Conservation (phyloP, 2,888 invertebrate species). For the Chloromyia formosa region DNA sequence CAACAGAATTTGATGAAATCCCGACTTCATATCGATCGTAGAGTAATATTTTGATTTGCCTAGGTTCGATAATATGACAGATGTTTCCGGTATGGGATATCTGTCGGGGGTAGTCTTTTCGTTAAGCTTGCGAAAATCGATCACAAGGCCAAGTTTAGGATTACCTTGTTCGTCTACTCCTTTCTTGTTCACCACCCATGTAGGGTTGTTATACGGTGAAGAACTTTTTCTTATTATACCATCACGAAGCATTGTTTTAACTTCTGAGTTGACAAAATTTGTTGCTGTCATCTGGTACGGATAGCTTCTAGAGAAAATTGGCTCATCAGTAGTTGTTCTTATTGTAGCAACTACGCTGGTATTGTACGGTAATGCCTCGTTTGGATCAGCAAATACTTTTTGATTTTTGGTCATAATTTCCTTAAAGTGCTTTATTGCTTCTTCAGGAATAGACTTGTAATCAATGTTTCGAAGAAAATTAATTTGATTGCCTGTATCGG, state of each 20-base stretch:
- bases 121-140: background rate
- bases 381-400: background rate
- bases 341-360: background rate
- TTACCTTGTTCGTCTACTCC: conserved; percentile 13
- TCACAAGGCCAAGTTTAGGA: conserved; percentile 2
- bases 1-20: conserved; percentile 7
- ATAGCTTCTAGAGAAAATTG: conserved; percentile 7
- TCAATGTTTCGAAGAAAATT: background rate
- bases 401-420: background rate
- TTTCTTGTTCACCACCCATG: conserved; percentile 1
- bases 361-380: conserved; percentile 7
- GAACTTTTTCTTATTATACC: conserved; percentile 14
- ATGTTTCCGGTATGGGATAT: conserved; percentile 9
- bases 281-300: conserved; percentile 18
- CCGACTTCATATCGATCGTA: conserved; percentile 6
- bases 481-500: background rate
- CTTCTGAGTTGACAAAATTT: background rate
- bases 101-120: conserved; percentile 5
- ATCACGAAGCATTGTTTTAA: background rate
- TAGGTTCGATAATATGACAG: conserved; percentile 12
- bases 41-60: conserved; percentile 16
- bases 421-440: background rate
- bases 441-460: background rate
- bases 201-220: background rate
- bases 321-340: background rate